Evolutionary conservation across 2,888 invertebrate species (phyloP).

Genomic region (Lacanobia oleracea): DNA sequence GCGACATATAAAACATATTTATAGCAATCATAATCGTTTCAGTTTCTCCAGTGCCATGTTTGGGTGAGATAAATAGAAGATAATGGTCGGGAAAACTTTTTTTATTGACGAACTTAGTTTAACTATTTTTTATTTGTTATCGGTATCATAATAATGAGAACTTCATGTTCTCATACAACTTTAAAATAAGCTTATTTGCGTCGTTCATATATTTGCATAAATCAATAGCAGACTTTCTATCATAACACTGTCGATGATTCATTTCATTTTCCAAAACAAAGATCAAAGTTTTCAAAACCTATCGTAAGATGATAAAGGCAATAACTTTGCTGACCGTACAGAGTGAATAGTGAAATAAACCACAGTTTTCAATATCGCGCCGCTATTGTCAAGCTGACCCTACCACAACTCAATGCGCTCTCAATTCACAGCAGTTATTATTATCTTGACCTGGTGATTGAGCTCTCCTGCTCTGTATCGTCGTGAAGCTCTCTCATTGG

Average conservation of each 20-base stretch:
- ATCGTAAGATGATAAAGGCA: constrained; percentile 47
- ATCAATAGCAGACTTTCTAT: background rate
- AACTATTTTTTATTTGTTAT: constrained; percentile 56
- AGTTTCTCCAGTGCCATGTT: constrained; percentile 86
- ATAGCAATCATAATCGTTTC: constrained; percentile 89
- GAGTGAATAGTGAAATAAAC: constrained; percentile 70
- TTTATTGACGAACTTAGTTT: constrained; percentile 72
- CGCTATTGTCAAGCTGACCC: constrained; percentile 87
- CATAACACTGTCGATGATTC: background rate
- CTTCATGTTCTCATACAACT: constrained; percentile 17
- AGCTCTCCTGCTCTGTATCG: constrained; percentile 88
- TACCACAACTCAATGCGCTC: constrained; percentile 89
- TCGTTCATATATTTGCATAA: background rate
- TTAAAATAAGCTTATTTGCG: constrained; percentile 14
- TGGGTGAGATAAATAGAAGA: constrained; percentile 84
- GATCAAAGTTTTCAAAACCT: constrained; percentile 27
- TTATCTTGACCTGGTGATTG: constrained; percentile 90
- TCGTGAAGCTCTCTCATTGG: constrained; percentile 80
- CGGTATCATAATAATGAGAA: constrained; percentile 54
- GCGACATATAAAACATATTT: constrained; percentile 91
- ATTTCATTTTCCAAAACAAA: constrained; percentile 8
- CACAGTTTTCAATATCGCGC: constrained; percentile 82
- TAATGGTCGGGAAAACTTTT: constrained; percentile 75
- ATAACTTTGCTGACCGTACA: constrained; percentile 74
- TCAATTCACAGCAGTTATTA: constrained; percentile 90